Conservation (phyloP, 92 coral and sea anemone species). For the Actinostola sp. region DNA sequence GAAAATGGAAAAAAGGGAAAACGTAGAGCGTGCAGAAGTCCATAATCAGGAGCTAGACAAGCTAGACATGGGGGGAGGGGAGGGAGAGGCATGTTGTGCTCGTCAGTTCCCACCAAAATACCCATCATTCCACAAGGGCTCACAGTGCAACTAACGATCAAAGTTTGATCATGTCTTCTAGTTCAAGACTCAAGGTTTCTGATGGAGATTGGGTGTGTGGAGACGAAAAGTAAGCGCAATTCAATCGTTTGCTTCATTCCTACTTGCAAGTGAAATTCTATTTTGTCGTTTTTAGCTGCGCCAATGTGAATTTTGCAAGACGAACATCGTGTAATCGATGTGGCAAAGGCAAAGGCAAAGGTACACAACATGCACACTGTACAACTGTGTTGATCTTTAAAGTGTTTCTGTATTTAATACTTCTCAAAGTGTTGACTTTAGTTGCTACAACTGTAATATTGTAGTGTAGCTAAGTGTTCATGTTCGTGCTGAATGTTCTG, state of each 20-base stretch:
- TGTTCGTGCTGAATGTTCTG: no score
- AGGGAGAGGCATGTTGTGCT: not conserved
- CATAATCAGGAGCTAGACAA: not conserved
- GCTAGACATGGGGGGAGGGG: not conserved
- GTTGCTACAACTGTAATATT: no score
- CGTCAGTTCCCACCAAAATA: not conserved
- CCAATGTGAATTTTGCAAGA: conserved; percentile 95
- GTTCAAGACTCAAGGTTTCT: conserved; percentile 71
- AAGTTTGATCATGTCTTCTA: conserved; percentile 34
- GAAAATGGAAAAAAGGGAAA: not conserved
- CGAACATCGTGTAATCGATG: conserved; percentile 94
- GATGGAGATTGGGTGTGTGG: conserved; percentile 98
- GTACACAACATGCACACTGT: not conserved
- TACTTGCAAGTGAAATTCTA: not conserved
- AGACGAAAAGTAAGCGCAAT: conserved; percentile 70
- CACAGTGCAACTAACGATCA: not conserved
- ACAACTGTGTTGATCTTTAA: no score
- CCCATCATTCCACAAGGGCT: conserved; percentile 15
- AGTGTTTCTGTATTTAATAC: no score
- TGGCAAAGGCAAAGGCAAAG: conserved; percentile 61
- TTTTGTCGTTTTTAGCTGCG: conserved; percentile 70
- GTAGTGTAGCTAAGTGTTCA: no score
- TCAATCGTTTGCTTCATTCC: not conserved
- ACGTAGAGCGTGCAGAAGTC: not conserved
- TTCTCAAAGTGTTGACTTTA: no score